Evolutionary conservation across 2,113 vertebrate genomes (phyloP).

Genomic region (Labeo rohita): DNA sequence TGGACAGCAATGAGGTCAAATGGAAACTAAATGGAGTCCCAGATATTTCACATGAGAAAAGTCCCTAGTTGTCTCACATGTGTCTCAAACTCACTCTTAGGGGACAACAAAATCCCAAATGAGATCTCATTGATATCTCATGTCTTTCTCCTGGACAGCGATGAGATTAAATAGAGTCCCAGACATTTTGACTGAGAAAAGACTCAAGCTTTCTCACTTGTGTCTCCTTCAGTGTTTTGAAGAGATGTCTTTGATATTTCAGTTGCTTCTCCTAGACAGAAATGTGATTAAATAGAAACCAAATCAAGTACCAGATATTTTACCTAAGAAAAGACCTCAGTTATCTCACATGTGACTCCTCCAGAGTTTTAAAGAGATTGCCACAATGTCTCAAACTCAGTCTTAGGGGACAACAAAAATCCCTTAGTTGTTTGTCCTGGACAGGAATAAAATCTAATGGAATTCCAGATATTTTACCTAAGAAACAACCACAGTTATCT

Average conservation of each 20-base stretch:
- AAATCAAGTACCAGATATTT: neutral
- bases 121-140: no score
- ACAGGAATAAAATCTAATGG: neutral
- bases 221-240: no score
- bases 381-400: neutral
- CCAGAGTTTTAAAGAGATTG: neutral
- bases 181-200: no score
- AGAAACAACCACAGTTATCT: neutral
- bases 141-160: no score
- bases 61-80: neutral
- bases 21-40: neutral
- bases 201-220: no score
- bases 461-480: neutral
- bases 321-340: no score
- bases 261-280: no score
- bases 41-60: neutral
- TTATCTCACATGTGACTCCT: neutral
- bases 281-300: no score
- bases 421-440: neutral
- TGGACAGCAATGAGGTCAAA: neutral
- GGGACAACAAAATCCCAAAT: neutral
- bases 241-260: no score
- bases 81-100: neutral
- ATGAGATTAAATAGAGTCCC: no score
- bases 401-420: neutral